A percentile compares a stretch with the other conserved stretches of the same genome.
phyloP scores from a whole-genome alignment of 2,888 invertebrate genomes.

The Nomada goodeniana region DNA sequence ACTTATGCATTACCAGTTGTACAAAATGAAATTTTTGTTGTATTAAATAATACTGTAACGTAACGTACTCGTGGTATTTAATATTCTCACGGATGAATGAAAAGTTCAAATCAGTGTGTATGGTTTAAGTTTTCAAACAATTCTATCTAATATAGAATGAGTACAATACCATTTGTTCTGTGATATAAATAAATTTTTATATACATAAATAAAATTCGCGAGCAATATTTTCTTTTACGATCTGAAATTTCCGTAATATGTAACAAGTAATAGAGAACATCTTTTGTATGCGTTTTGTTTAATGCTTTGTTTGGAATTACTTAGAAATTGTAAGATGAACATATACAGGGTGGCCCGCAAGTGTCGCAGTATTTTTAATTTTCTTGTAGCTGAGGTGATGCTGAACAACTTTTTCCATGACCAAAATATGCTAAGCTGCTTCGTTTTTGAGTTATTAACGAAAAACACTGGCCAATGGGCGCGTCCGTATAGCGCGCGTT shows the following conservation, averaged over 20 bases:
- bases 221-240: background rate
- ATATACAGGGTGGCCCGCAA: no score
- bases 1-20: constrained; percentile 35
- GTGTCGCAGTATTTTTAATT: no score
- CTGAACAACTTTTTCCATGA: no score
- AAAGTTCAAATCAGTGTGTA: constrained; percentile 13
- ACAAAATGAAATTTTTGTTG: constrained; percentile 30
- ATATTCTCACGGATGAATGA: constrained; percentile 8
- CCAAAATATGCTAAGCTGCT: no score
- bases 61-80: background rate
- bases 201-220: constrained; percentile 24
- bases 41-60: constrained; percentile 43
- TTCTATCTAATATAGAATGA: background rate
- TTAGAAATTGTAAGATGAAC: constrained; percentile 13
- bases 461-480: no score
- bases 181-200: constrained; percentile 13
- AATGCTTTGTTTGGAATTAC: constrained; percentile 29
- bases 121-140: constrained; percentile 5
- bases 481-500: no score
- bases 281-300: constrained; percentile 31
- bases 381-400: no score
- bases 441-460: no score
- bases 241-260: constrained; percentile 14
- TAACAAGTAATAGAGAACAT: constrained; percentile 39
- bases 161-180: constrained; percentile 12